phyloP scores from a whole-genome alignment of 2,888 invertebrate species.

The Dione vanillae region DNA sequence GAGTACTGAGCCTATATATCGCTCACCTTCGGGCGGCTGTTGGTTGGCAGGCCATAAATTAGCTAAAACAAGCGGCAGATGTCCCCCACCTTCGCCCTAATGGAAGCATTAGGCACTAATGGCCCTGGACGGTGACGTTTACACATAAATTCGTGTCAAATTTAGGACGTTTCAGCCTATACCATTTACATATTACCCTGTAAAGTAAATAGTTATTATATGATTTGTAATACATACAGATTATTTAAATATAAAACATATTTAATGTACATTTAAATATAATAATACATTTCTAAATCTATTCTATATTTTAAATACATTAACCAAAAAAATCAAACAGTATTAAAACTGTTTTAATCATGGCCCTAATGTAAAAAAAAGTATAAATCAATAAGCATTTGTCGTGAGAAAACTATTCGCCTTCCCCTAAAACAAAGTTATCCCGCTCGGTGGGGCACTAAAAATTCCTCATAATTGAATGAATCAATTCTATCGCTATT shows the following conservation, averaged over 20 bases:
- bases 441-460: conserved; percentile 78
- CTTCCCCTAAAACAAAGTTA: conserved; percentile 80
- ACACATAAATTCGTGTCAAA: conserved; percentile 82
- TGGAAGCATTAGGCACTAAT: conserved; percentile 83
- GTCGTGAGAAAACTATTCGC: conserved; percentile 79
- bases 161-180: conserved; percentile 65
- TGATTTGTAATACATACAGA: background rate
- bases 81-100: conserved; percentile 71
- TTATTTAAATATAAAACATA: background rate
- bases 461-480: conserved; percentile 84
- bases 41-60: conserved; percentile 77
- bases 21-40: conserved; percentile 67
- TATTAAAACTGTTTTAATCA: background rate
- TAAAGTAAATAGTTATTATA: background rate
- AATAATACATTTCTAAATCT: too few relatives aligned
- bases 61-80: conserved; percentile 84
- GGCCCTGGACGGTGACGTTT: conserved; percentile 78
- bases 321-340: too few relatives aligned
- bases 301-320: too few relatives aligned
- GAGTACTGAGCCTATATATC: conserved; percentile 41
- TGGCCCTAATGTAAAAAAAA: conserved; percentile 5
- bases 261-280: too few relatives aligned
- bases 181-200: conserved; percentile 35
- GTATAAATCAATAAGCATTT: conserved; percentile 64
- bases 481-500: conserved; percentile 84